These are phyloP conservation scores for Vicugna pacos DNA, from an alignment of 2,113 vertebrate species.

Conservation along the genomic window DNA sequence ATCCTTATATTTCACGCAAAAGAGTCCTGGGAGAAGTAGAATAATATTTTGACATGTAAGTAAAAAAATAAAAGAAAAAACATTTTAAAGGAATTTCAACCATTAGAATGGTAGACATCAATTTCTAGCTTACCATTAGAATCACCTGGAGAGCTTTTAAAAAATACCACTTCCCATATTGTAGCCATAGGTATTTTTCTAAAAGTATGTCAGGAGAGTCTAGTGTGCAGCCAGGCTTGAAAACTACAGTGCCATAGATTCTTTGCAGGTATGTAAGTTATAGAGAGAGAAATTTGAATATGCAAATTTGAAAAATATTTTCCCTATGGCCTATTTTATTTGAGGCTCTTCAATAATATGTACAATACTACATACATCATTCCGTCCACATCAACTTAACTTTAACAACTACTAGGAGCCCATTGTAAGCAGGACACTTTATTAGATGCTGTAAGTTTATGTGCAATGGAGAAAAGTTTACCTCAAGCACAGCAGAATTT, in stretches of 20 bases:
- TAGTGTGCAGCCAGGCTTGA: constrained; percentile 40
- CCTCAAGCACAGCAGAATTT: not conserved
- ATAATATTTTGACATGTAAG: constrained; percentile 69
- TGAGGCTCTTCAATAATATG: not conserved
- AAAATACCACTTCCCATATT: constrained; percentile 2
- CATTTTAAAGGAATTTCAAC: not conserved
- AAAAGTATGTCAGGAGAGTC: constrained; percentile 37
- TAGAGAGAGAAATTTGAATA: not conserved
- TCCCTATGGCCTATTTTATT: constrained; percentile 52
- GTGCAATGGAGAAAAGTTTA: not conserved
- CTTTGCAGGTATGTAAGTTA: not conserved
- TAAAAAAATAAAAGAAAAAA: not conserved
- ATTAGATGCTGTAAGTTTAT: not conserved
- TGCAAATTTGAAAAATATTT: constrained; percentile 44
- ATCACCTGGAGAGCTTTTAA: constrained; percentile 57
- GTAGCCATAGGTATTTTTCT: constrained; percentile 30
- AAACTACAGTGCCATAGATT: constrained; percentile 40
- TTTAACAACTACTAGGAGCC: not conserved
- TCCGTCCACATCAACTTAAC: not conserved
- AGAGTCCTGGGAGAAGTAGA: constrained; percentile 18
- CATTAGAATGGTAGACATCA: constrained; percentile 50
- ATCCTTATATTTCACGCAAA: constrained; percentile 66
- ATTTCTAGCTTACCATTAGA: constrained; percentile 52
- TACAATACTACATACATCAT: not conserved
- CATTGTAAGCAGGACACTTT: not conserved